These are phyloP conservation scores for Actinostola sp. DNA, from an alignment of 92 coral and sea anemone genomes.

Conservation along the genomic window DNA sequence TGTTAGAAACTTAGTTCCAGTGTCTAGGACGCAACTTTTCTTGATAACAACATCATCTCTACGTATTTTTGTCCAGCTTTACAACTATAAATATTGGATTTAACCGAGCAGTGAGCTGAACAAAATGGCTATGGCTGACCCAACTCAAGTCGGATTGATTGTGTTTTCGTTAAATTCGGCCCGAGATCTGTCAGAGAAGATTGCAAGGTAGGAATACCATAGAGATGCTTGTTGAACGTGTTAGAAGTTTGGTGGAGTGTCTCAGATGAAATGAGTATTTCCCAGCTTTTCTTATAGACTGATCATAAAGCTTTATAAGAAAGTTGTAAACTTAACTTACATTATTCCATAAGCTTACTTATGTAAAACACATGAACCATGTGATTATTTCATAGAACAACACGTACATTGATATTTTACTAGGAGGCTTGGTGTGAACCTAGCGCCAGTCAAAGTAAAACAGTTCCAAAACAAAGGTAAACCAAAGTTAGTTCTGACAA, in stretches of 20 bases:
- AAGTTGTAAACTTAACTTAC: neutral
- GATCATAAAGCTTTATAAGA: neutral
- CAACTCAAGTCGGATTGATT: constrained; percentile 62
- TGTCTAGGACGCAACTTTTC: too few relatives aligned
- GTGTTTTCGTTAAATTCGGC: constrained; percentile 59
- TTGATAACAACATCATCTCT: too few relatives aligned
- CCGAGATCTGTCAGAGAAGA: constrained; percentile 45
- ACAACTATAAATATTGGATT: too few relatives aligned
- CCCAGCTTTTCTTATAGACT: too few relatives aligned
- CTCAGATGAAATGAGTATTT: too few relatives aligned
- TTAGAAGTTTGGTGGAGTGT: too few relatives aligned
- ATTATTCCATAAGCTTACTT: neutral
- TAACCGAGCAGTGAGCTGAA: neutral
- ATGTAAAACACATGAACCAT: neutral
- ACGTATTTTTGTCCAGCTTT: too few relatives aligned
- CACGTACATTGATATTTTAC: neutral
- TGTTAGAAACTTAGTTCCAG: too few relatives aligned
- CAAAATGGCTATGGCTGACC: constrained; percentile 41
- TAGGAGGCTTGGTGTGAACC: constrained; percentile 85
- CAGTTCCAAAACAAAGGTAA: constrained; percentile 82
- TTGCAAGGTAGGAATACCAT: constrained; percentile 25
- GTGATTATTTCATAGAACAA: neutral
- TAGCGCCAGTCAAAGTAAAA: constrained; percentile 80
- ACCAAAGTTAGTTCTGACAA: neutral
- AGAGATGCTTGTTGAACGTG: too few relatives aligned